Percentiles rank a stretch among this genome's conserved stretches.
phyloP scores from a whole-genome alignment of 2,888 invertebrate species.

The Sarcophaga carnaria region DNA sequence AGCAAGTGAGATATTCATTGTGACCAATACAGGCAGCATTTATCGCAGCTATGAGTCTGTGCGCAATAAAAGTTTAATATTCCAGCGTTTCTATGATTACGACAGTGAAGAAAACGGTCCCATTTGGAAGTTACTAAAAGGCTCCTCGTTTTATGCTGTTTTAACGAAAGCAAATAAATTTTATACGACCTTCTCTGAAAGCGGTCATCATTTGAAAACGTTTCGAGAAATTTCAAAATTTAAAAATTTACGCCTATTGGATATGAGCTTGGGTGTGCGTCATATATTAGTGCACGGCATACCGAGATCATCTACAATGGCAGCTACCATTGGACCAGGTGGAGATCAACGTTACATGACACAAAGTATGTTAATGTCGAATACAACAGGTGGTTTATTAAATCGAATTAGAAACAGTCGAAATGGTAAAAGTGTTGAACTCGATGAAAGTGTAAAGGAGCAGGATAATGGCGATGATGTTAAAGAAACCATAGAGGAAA shows the following conservation, averaged over 20 bases:
- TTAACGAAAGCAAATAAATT: conserved; percentile 80
- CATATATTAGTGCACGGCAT: conserved; percentile 80
- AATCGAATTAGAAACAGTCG: conserved; percentile 70
- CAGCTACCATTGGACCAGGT: conserved; percentile 72
- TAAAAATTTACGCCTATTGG: conserved; percentile 79
- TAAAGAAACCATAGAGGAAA: conserved; percentile 56
- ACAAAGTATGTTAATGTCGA: conserved; percentile 75
- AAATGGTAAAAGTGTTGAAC: conserved; percentile 31
- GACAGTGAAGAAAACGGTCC: conserved; percentile 81
- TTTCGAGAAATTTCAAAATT: conserved; percentile 82
- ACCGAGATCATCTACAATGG: conserved; percentile 76
- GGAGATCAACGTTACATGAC: conserved; percentile 74
- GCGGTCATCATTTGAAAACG: conserved; percentile 81
- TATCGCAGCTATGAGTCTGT: conserved; percentile 79
- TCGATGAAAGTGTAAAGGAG: conserved; percentile 44
- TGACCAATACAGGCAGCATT: conserved; percentile 79
- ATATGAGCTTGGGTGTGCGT: conserved; percentile 79
- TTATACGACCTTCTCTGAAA: conserved; percentile 81
- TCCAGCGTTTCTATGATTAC: conserved; percentile 81
- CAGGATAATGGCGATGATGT: neutral
- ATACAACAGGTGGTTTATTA: conserved; percentile 71
- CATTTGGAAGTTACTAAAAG: conserved; percentile 79
- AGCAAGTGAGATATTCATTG: conserved; percentile 80
- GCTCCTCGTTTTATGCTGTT: conserved; percentile 79
- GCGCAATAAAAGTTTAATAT: conserved; percentile 79